A percentile compares a stretch with the other conserved stretches of the same genome.
Evolutionary conservation across 2,888 invertebrate species (phyloP).

Genomic region (Erpobdella octoculata): DNA sequence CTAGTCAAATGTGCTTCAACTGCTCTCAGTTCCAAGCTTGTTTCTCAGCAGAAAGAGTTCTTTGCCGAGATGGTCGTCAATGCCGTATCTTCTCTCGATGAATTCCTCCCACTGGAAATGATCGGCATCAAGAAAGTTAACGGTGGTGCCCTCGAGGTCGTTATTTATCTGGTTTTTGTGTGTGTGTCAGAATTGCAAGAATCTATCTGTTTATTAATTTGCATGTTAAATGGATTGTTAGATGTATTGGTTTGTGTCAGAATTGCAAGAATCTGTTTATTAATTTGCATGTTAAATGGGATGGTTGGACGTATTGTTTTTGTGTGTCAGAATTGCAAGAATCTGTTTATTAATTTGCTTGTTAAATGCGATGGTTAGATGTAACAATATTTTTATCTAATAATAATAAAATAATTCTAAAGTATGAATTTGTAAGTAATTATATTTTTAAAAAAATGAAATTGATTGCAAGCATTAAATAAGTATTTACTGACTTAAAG

Average conservation of each 20-base stretch:
- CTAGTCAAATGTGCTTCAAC: slow-evolving; percentile 80
- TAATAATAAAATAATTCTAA: no score
- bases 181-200: neutral
- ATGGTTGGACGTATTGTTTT: no score
- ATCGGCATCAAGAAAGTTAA: slow-evolving; percentile 94
- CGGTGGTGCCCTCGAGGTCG: slow-evolving; percentile 65
- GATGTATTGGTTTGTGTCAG: neutral
- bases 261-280: neutral
- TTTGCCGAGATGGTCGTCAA: slow-evolving; percentile 96
- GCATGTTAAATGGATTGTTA: no score
- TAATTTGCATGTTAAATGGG: neutral
- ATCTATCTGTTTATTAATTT: neutral
- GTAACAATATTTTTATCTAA: no score
- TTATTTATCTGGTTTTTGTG: neutral
- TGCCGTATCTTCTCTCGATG: slow-evolving; percentile 79
- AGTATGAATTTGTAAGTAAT: no score
- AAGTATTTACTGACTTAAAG: no score
- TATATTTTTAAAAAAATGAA: no score
- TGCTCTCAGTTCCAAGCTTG: slow-evolving; percentile 90
- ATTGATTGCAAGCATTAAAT: no score
- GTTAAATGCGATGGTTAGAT: neutral
- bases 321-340: neutral
- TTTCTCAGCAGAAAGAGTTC: slow-evolving; percentile 87
- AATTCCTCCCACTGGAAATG: slow-evolving; percentile 88
- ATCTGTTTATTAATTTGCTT: neutral